These are phyloP conservation scores for Xenentodon cancila DNA, from an alignment of 2,797 vertebrate genomes.

Conservation along the genomic window DNA sequence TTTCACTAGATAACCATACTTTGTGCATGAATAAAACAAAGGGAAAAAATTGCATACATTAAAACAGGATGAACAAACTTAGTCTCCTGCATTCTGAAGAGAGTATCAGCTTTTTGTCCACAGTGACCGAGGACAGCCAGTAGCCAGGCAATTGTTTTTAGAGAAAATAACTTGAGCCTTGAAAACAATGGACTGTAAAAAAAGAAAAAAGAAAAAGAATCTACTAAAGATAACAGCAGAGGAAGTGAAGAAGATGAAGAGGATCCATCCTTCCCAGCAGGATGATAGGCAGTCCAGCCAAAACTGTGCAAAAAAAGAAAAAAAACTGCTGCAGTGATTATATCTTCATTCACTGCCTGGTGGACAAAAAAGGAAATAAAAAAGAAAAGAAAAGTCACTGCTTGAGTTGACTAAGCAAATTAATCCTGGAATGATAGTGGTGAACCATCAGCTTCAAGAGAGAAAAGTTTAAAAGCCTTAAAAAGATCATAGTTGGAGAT, in stretches of 20 bases:
- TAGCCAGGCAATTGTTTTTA: slow-evolving; percentile 59
- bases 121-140: slow-evolving; percentile 28
- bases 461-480: too few relatives aligned
- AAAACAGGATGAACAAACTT: not conserved
- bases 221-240: slow-evolving; percentile 57
- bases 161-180: slow-evolving; percentile 68
- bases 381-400: too few relatives aligned
- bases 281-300: slow-evolving; percentile 45
- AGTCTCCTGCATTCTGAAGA: slow-evolving; percentile 42
- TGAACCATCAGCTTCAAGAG: too few relatives aligned
- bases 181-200: slow-evolving; percentile 68
- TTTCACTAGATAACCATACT: too few relatives aligned
- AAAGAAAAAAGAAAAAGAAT: slow-evolving; percentile 45
- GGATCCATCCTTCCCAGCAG: slow-evolving; percentile 49
- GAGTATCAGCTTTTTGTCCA: slow-evolving; percentile 48
- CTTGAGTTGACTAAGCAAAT: too few relatives aligned
- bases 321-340: slow-evolving; percentile 33
- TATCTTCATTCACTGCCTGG: not conserved
- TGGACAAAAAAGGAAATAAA: too few relatives aligned
- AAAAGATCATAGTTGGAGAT: too few relatives aligned
- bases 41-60: not conserved
- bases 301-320: slow-evolving; percentile 36
- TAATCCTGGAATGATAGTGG: too few relatives aligned
- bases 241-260: slow-evolving; percentile 60
- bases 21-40: too few relatives aligned